Conservation (phyloP, 2,888 invertebrate genomes). For the Drosophila limbata region DNA sequence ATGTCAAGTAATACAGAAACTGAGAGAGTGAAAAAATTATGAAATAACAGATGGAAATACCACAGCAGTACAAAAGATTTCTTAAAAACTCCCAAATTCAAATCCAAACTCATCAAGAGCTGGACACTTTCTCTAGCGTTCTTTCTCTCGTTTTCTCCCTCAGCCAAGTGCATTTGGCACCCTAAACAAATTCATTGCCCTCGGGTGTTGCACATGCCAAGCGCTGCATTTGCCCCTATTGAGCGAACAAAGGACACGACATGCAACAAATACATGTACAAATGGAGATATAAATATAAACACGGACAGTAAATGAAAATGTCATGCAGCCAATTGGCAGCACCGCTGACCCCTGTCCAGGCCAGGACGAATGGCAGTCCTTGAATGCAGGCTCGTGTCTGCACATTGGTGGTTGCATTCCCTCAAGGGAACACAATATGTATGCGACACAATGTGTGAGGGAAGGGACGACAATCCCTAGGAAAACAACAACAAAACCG, state of each 20-base stretch:
- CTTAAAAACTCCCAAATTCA: no score
- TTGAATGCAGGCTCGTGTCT: slow-evolving; percentile 41
- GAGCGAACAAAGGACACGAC: slow-evolving; percentile 26
- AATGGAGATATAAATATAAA: slow-evolving; percentile 30
- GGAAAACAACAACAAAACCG: slow-evolving; percentile 44
- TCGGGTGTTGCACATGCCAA: slow-evolving; percentile 56
- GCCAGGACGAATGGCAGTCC: slow-evolving; percentile 48
- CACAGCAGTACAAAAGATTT: no score
- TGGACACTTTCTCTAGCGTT: neutral
- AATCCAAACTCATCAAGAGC: neutral
- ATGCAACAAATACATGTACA: slow-evolving; percentile 17
- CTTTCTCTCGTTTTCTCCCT: neutral
- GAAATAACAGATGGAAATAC: no score
- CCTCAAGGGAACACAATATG: neutral
- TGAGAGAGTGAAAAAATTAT: neutral
- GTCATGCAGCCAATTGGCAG: slow-evolving; percentile 70
- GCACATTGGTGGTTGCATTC: slow-evolving; percentile 55
- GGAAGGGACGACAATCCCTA: slow-evolving; percentile 7
- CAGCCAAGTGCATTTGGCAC: slow-evolving; percentile 29
- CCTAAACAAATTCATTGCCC: slow-evolving; percentile 37
- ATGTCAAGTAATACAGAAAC: no score
- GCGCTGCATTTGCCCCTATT: slow-evolving; percentile 62
- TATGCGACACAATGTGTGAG: neutral
- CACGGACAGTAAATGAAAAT: slow-evolving; percentile 54
- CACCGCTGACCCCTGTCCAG: slow-evolving; percentile 65